Base-by-base conservation (phyloP, 2,797 vertebrate species). In the Threskiornis aethiopicus region DNA sequence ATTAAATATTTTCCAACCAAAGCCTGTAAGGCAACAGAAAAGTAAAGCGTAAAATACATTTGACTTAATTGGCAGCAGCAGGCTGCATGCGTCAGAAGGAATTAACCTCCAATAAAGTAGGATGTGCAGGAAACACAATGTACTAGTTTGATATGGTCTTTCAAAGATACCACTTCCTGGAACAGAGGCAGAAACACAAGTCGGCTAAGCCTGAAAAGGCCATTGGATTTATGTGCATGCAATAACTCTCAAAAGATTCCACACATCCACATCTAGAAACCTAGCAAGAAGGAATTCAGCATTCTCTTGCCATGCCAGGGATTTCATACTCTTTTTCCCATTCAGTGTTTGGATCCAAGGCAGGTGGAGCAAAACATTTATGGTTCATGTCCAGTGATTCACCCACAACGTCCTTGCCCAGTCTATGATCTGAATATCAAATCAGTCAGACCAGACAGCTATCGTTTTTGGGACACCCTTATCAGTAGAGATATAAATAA, bases 111-210 rank as follows among this genome's bases (percentile, higher is more conserved):
- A 77, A 89, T 70, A 92, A 93, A 91, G 71, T 77, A 92, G 75
- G 80, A 89, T 96, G 90, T 96, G 87, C 95, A 97, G 92, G 94
- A 97, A 98, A 96, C 96, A 96, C 93, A 97, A 88, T 95, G 93
- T 97, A 94, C 94, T 85, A 31, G 85, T 97, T 93, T 91, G 92
- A 96, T 75, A 94, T 39, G 86, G 87, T 94, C 69, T 95, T 96
- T 96, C 95, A 94, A 96, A 98, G 82, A 31, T 31, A 81, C 92
- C 37, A 37, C 66, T 97, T 98, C 96, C 95, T 96, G 89, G 93
- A 96, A 94, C 31, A 41, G 83, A 49, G 75, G 87, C 49, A 81
- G 86, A 88, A 54, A 62, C 24, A 55, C 86, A 88, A 31, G 47
- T 65, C 92, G 31, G 25, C 71, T 69, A 10, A 24, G 61, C 24